These are phyloP conservation scores for Dilophus febrilis DNA, from an alignment of 2,888 invertebrate species.

Conservation along the genomic window DNA sequence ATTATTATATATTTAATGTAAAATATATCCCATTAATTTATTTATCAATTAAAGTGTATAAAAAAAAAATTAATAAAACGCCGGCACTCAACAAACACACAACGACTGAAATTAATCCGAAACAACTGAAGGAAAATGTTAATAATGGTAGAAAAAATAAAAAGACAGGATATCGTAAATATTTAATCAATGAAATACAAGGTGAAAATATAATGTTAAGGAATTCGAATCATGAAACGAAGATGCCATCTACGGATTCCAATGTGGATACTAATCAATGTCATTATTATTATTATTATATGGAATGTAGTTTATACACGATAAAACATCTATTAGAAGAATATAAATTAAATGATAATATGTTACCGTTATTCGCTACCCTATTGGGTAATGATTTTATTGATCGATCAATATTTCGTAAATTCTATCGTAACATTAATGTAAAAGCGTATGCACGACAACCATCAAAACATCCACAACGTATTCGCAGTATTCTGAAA, in stretches of 20 bases:
- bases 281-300: conserved; percentile 15
- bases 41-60: conserved; percentile 34
- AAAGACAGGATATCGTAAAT: no score
- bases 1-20: conserved; percentile 80
- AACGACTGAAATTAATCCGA: conserved; percentile 7
- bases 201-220: no score
- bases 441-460: conserved; percentile 27
- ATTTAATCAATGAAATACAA: no score
- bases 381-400: conserved; percentile 84
- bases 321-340: conserved; percentile 48
- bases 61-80: background rate
- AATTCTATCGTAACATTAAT: conserved; percentile 48
- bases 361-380: conserved; percentile 65
- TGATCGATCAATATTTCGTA: conserved; percentile 42
- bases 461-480: conserved; percentile 42
- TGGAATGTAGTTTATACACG: conserved; percentile 52
- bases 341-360: conserved; percentile 43
- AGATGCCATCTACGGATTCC: no score
- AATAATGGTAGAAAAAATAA: no score
- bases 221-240: no score
- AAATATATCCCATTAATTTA: conserved; percentile 62
- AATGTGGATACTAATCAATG: no score
- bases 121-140: conserved; percentile 11
- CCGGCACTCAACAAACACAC: background rate
- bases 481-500: conserved; percentile 50